Base-by-base conservation (phyloP, 2,113 vertebrate species). In the Motacilla alba region DNA sequence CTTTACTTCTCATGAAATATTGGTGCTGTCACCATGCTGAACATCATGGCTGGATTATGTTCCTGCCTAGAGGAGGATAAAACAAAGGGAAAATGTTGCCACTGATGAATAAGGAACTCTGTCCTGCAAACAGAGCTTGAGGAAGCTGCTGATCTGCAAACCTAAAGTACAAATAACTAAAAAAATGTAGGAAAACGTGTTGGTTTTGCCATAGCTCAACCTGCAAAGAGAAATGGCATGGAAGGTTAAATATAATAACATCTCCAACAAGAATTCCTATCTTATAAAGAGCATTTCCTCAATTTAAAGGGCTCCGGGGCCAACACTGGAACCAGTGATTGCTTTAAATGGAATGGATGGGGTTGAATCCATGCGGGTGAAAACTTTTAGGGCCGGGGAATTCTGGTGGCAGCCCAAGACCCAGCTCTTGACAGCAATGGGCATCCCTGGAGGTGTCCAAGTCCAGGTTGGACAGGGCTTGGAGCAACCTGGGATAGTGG, bases 401-500 rank as follows among this genome's bases (percentile, higher is more conserved):
- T 79, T 55, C 26, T 66, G 60, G 33, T 44, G 60, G 39, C 49
- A 68, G 44, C 66, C n/a, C 56, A 41, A 67, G 33, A 12, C 37
- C 27, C 46, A 58, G 73, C 10, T 41, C 58, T n/a, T 47, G 66
- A 7, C 49, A 58, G 15, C 44, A 52, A 0, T 26, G 53, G 53
- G 3, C 49, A 35, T 23, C 6, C 26, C 35, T 80, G 59, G 67
- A 66, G 43, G 4, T 37, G 27, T 23, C 59, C 67, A 37, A 43
- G 3, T 1, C 37, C 50, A 28, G 50, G 14, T 0, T 43, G 76
- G 43, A 53, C 2, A 2, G 47, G 24, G n/a, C 49, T 72, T 63
- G 35, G 58, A 74, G 44, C 22, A 30, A 1, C 44, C 44, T 81
- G 77, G 60, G 19, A 20, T 1, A 17, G 33, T 21, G 52, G 33